These are phyloP conservation scores for Antheraea mylitta DNA, from an alignment of 1,140 invertebrate genomes.

Conservation along the genomic window DNA sequence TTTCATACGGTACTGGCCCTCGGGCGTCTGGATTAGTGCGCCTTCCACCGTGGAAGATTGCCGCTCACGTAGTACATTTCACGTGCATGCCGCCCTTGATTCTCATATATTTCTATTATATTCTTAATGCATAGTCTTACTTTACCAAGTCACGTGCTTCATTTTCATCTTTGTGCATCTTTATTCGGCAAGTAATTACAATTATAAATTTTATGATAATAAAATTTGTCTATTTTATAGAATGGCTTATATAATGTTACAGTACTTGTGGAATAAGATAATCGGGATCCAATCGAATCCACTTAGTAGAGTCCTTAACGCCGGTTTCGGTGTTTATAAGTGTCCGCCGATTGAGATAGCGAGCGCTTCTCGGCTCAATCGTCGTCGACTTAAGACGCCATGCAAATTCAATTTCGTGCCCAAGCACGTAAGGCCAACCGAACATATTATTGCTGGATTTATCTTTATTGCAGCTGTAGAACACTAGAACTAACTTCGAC, in stretches of 20 bases:
- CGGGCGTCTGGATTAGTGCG: constrained; percentile 63
- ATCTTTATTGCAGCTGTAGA: constrained; percentile 76
- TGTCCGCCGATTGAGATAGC: constrained; percentile 54
- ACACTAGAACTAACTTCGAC: constrained; percentile 75
- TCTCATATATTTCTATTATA: background rate
- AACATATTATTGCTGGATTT: constrained; percentile 78
- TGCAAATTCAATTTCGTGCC: constrained; percentile 77
- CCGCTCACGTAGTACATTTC: constrained; percentile 44
- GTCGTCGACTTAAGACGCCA: constrained; percentile 72
- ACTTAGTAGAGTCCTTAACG: constrained; percentile 6
- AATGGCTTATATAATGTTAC: background rate
- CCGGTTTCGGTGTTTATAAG: constrained; percentile 50
- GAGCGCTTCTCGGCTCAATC: constrained; percentile 57
- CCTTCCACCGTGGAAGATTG: constrained; percentile 54
- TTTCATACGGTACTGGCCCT: constrained; percentile 69
- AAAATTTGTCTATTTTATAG: no score
- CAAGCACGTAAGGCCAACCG: constrained; percentile 72
- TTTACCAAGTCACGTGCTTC: no score
- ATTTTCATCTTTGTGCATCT: no score
- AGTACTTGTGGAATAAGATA: background rate
- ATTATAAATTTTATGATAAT: no score
- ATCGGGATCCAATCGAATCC: no score
- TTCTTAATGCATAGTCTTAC: background rate
- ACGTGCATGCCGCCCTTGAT: constrained; percentile 18
- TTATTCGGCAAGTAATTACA: no score